Percentiles rank a stretch among this genome's conserved stretches.
Evolutionary conservation across 2,888 invertebrate species (phyloP).

Genomic region (Acanthosoma haemorrhoidale): DNA sequence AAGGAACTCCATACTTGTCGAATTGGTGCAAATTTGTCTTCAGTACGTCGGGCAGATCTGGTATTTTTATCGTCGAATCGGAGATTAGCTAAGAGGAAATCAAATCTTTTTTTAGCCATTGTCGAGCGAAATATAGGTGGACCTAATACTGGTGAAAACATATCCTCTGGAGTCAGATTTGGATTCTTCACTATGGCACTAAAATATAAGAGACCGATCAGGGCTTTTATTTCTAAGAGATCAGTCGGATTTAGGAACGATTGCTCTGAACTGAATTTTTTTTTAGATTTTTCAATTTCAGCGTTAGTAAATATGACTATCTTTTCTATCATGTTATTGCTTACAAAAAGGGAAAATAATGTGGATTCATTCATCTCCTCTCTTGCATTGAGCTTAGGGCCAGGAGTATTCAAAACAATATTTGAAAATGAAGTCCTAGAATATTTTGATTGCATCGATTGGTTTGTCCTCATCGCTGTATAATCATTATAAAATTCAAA

Average conservation of each 20-base stretch:
- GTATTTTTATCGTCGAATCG: constrained; percentile 17
- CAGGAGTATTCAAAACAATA: neutral
- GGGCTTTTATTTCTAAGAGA: neutral
- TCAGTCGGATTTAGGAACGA: neutral
- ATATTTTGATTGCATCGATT: neutral
- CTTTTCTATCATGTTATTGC: constrained; percentile 7
- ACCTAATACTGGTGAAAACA: constrained; percentile 15
- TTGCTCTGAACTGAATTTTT: neutral
- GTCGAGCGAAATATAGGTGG: constrained; percentile 8
- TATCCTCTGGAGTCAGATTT: neutral
- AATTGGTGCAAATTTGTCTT: constrained; percentile 21
- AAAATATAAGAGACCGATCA: constrained; percentile 14
- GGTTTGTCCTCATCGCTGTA: neutral
- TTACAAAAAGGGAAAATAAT: constrained; percentile 12
- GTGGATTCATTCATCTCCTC: neutral
- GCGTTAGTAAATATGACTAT: constrained; percentile 22
- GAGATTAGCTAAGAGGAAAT: neutral
- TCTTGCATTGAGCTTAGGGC: neutral
- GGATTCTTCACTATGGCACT: constrained; percentile 7
- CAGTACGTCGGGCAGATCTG: neutral
- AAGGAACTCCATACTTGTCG: constrained; percentile 9
- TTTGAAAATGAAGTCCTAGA: neutral
- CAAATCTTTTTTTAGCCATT: constrained; percentile 10
- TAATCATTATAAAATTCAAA: neutral
- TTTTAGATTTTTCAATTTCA: neutral